Evolutionary conservation across 92 coral and sea anemone species (phyloP), one percentile per base, ranked within the genome.

Genomic region (Micromussa lordhowensis): DNA sequence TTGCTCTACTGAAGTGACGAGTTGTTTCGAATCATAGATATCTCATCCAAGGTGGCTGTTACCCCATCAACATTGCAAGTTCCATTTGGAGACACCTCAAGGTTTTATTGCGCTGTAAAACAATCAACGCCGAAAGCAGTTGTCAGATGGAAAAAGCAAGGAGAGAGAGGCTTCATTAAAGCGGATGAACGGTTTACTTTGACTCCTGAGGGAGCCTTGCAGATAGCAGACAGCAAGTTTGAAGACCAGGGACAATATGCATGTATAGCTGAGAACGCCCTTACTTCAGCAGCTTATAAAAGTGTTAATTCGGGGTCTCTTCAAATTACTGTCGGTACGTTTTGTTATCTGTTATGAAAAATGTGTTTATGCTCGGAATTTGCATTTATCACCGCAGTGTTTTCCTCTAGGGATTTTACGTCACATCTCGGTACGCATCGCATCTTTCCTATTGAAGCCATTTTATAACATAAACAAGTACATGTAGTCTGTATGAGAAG

Each of bases 11-110:
- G 4, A 73, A 26, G 19, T 32, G 38, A 34, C 26, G 26, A 32
- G n/a, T 22, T 73, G 24, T 73, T 5, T 48, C 29, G 29, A 9
- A 0, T n/a, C 16, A 77, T 86, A 97, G 99, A 96, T 49, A 75
- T 96, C 68, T 95, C 99, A 63, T 96, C 96, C 49, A 88, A 88
- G 78, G 86, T 97, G 28, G 69, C 90, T 53, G 90, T 89, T 26
- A 77, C 80, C 28, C 99, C 99, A 19, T 24, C 90, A 49, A 58
- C 77, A 64, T 79, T 87, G 70, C 86, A 40, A 28, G 94, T 89
- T 31, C 74, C 5, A 17, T 77, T 28, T 81, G 98, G 96, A 55
- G 99, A 94, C 81, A 92, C 92, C 1, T 95, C 99, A 32, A 88
- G 96, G 75, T 82, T 97, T 49, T 73, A 59, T 69, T 97, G 99